phyloP scores from a whole-genome alignment of 35 echinoderm and acorn worm genomes.

The Acanthaster planci region DNA sequence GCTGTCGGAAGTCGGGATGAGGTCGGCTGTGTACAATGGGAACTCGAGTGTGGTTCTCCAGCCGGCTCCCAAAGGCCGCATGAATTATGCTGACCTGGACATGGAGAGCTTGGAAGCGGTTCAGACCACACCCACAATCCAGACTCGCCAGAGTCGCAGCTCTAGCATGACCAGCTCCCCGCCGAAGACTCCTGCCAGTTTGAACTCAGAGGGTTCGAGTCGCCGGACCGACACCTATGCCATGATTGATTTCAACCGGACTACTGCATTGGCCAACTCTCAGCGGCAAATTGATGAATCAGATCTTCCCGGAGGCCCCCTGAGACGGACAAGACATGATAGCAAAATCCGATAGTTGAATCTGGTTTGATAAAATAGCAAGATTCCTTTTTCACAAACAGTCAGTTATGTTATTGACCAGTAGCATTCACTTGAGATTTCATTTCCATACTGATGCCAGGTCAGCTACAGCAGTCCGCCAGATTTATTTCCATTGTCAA shows the following conservation, averaged over 20 bases:
- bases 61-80: constrained; percentile 79
- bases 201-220: constrained; percentile 10
- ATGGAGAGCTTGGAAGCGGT: constrained; percentile 64
- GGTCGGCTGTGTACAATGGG: not conserved
- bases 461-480: too few relatives aligned
- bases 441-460: too few relatives aligned
- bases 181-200: constrained; percentile 74
- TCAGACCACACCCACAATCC: constrained; percentile 1
- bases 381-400: too few relatives aligned
- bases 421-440: too few relatives aligned
- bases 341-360: constrained; percentile 19
- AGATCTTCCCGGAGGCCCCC: constrained; percentile 21
- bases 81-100: constrained; percentile 90
- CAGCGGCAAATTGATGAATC: constrained; percentile 74
- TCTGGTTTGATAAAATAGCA: too few relatives aligned
- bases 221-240: constrained; percentile 77
- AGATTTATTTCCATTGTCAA: too few relatives aligned
- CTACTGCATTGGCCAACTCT: constrained; percentile 78
- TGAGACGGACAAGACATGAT: constrained; percentile 56
- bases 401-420: too few relatives aligned
- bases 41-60: constrained; percentile 61
- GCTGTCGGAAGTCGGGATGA: constrained; percentile 35
- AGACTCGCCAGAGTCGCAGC: constrained; percentile 41
- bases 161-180: constrained; percentile 74
- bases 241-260: constrained; percentile 88